These are phyloP conservation scores for Ochotona princeps DNA, from an alignment of 2,113 vertebrate species.

Conservation along the genomic window DNA sequence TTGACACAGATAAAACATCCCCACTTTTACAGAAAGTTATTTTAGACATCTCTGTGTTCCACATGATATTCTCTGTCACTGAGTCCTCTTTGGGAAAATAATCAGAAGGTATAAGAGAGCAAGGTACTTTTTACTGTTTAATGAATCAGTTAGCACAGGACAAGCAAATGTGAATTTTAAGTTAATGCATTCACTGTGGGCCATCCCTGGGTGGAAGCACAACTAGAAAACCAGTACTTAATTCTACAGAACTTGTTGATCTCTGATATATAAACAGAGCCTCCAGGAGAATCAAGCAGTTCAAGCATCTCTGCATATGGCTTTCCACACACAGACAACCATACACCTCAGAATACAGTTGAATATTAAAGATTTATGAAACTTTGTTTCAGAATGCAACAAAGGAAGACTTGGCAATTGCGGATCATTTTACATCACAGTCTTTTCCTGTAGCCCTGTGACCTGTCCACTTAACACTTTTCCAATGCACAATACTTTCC, in stretches of 20 bases:
- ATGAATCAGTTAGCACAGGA: background rate
- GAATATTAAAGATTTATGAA: conserved; percentile 45
- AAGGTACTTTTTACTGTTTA: conserved; percentile 24
- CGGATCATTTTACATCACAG: background rate
- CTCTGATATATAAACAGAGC: background rate
- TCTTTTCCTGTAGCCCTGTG: background rate
- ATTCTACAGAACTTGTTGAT: background rate
- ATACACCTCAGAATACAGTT: background rate
- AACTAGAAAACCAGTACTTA: background rate
- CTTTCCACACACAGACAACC: background rate
- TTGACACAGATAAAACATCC: background rate
- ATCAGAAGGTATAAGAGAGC: background rate
- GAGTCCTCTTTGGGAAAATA: background rate
- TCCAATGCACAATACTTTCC: background rate
- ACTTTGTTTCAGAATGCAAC: background rate
- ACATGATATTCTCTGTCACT: background rate
- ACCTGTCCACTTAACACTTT: background rate
- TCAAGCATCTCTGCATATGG: background rate
- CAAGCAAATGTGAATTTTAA: background rate
- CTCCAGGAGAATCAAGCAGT: background rate
- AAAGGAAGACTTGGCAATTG: background rate
- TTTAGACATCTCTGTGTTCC: background rate
- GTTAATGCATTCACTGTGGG: background rate
- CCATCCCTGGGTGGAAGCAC: background rate
- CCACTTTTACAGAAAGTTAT: background rate